Evolutionary conservation across 2,888 invertebrate genomes (phyloP).

Genomic region (Cantharis nigra): DNA sequence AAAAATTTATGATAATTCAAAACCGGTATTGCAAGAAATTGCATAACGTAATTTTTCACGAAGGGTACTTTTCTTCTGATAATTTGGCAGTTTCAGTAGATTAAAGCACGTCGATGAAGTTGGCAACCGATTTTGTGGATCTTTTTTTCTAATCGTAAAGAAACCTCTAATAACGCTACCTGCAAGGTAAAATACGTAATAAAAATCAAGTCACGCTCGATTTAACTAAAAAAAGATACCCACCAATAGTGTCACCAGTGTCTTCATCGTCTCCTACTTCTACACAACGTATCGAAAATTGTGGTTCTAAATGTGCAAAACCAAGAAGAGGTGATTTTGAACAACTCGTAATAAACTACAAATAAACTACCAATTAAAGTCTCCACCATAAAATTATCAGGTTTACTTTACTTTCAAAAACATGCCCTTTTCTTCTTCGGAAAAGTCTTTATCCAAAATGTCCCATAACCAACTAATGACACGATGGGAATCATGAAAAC

Average conservation of each 20-base stretch:
- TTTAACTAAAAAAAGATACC: slow-evolving; percentile 21
- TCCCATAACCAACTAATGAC: slow-evolving; percentile 99
- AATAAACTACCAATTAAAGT: slow-evolving; percentile 31
- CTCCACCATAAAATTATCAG: neutral
- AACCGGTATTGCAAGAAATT: slow-evolving; percentile 96
- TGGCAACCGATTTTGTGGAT: slow-evolving; percentile 92
- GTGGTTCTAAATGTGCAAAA: slow-evolving; percentile 95
- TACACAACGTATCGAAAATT: slow-evolving; percentile 97
- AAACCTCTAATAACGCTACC: slow-evolving; percentile 97
- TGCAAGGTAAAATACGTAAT: slow-evolving; percentile 33
- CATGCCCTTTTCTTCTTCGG: slow-evolving; percentile 85
- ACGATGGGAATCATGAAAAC: slow-evolving; percentile 96
- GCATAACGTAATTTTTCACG: slow-evolving; percentile 97
- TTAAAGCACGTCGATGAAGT: slow-evolving; percentile 99
- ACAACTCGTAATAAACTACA: slow-evolving; percentile 76
- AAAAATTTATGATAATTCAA: slow-evolving; percentile 86
- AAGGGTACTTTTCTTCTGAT: slow-evolving; percentile 93
- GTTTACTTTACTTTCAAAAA: slow-evolving; percentile 79
- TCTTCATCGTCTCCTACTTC: slow-evolving; percentile 98
- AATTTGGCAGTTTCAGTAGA: slow-evolving; percentile 96
- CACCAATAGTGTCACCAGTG: slow-evolving; percentile 83
- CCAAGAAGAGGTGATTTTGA: slow-evolving; percentile 96
- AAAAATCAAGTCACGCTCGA: too few relatives aligned
- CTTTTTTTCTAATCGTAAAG: slow-evolving; percentile 94
- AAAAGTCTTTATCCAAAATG: slow-evolving; percentile 93